phyloP scores from a whole-genome alignment of 2,888 invertebrate species.

The Euspilapteryx auroguttella region DNA sequence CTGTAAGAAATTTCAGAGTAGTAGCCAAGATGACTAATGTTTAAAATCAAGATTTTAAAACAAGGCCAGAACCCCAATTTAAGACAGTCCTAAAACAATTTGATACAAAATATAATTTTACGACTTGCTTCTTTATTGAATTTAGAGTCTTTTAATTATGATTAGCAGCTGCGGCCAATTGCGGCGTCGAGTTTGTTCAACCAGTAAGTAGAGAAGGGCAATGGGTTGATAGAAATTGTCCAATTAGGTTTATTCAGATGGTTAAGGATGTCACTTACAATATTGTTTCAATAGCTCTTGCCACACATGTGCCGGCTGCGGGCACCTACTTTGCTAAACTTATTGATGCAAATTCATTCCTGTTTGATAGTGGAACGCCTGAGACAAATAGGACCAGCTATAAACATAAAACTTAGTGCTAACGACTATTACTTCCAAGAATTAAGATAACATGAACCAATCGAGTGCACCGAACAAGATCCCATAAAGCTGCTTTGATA shows the following conservation, averaged over 20 bases:
- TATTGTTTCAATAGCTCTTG: slow-evolving; percentile 30
- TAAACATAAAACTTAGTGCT: too few relatives aligned
- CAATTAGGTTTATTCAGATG: slow-evolving; percentile 54
- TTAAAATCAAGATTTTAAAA: too few relatives aligned
- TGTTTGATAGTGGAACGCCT: too few relatives aligned
- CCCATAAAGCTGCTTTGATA: too few relatives aligned
- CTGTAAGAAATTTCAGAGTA: too few relatives aligned
- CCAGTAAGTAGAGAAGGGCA: slow-evolving; percentile 38
- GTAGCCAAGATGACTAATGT: too few relatives aligned
- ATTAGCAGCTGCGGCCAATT: slow-evolving; percentile 34
- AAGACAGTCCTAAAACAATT: neutral
- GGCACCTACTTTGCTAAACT: slow-evolving; percentile 6
- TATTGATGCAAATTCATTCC: neutral
- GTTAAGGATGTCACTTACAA: slow-evolving; percentile 51
- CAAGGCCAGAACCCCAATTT: neutral
- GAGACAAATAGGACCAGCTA: too few relatives aligned
- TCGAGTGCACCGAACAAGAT: too few relatives aligned
- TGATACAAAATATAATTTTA: slow-evolving; percentile 1
- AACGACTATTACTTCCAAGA: too few relatives aligned
- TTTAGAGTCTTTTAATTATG: slow-evolving; percentile 24
- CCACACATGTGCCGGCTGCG: slow-evolving; percentile 26
- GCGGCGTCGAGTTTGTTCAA: slow-evolving; percentile 19
- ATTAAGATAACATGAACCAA: too few relatives aligned
- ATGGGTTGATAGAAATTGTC: slow-evolving; percentile 52
- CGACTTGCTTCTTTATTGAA: slow-evolving; percentile 16